phyloP scores from a whole-genome alignment of 2,797 vertebrate genomes.

The Thaleichthys pacificus region DNA sequence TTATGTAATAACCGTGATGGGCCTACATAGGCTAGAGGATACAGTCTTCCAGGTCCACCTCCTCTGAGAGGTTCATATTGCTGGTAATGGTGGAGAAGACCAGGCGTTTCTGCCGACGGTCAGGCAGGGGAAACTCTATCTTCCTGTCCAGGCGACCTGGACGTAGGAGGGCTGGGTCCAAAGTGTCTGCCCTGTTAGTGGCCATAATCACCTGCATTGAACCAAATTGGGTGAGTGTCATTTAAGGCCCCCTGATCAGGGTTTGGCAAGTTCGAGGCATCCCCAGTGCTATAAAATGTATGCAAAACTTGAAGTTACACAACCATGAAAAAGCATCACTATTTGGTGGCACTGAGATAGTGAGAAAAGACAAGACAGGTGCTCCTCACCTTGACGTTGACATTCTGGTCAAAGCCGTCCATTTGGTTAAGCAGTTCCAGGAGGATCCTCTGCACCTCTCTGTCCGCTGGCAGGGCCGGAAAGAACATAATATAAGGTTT shows the following conservation, averaged over 20 bases:
- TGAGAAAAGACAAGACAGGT: not conserved
- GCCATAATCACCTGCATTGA: conserved; percentile 90
- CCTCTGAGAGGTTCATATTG: conserved; percentile 96
- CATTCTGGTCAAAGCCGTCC: conserved; percentile 95
- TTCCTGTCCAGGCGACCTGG: conserved; percentile 92
- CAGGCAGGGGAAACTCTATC: conserved; percentile 92
- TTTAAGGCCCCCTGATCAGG: no score
- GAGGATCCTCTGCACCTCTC: conserved; percentile 92
- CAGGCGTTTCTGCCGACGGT: conserved; percentile 90
- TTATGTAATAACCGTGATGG: no score
- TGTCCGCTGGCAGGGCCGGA: conserved; percentile 76
- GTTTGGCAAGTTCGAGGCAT: no score
- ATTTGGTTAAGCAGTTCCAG: conserved; percentile 95
- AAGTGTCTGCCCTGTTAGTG: conserved; percentile 91
- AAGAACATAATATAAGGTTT: not conserved
- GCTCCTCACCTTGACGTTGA: conserved; percentile 88
- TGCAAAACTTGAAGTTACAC: not conserved
- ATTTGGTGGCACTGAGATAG: not conserved
- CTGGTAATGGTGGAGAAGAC: conserved; percentile 95
- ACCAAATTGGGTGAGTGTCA: no score
- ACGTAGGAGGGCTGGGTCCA: conserved; percentile 90
- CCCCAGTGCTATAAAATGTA: no score
- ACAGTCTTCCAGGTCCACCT: conserved; percentile 95
- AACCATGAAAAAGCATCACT: not conserved
- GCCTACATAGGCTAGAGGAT: conserved; percentile 69